phyloP scores from a whole-genome alignment of 2,797 vertebrate species.

The Pseudocheirus occidentalis region DNA sequence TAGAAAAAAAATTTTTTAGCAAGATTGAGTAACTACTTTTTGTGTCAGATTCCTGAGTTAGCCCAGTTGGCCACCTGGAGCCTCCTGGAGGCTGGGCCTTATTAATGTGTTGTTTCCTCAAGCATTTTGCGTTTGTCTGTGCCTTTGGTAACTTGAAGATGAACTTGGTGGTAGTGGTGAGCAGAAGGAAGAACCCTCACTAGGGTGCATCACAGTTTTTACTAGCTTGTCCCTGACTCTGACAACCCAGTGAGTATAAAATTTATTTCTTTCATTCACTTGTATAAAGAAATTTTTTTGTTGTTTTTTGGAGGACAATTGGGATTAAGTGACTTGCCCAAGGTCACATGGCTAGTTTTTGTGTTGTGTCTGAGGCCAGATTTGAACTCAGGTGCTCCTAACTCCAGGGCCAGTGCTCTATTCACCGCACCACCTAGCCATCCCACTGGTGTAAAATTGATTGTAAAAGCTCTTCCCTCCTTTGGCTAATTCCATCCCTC shows the following conservation, averaged over 20 bases:
- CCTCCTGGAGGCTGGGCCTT: not conserved
- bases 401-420: no score
- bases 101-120: not conserved
- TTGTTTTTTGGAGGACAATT: no score
- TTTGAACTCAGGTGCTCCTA: no score
- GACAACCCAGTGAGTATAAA: not conserved
- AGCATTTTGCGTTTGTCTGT: not conserved
- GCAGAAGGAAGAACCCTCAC: rapidly evolving
- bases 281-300: no score
- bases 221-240: rapidly evolving
- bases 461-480: not conserved
- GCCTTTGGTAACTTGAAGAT: rapidly evolving
- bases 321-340: no score
- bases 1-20: not conserved
- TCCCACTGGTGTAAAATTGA: not conserved
- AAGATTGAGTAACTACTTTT: not conserved
- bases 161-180: rapidly evolving
- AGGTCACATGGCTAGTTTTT: no score
- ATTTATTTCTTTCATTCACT: not conserved
- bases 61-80: rapidly evolving
- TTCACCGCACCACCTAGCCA: no score
- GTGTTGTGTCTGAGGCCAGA: no score
- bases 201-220: not conserved
- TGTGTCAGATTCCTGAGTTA: rapidly evolving
- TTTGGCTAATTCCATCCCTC: not conserved